Evolutionary conservation across 2,888 invertebrate genomes (phyloP).

Genomic region (Andrena dorsata): DNA sequence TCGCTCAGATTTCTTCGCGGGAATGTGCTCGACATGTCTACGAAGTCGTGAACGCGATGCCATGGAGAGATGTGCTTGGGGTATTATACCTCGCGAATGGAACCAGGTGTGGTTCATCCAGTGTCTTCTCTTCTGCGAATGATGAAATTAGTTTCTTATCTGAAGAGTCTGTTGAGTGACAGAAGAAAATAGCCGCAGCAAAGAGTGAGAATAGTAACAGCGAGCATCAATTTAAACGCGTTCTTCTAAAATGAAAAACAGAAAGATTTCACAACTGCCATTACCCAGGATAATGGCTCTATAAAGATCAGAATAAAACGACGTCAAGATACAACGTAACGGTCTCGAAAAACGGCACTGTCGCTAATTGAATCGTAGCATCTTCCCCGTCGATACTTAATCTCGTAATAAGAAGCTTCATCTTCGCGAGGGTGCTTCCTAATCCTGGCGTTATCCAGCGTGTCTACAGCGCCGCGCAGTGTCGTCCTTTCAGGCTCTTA

Average conservation of each 20-base stretch:
- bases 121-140: neutral
- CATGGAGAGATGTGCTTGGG: neutral
- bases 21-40: neutral
- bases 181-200: too few species aligned
- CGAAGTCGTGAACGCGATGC: neutral
- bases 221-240: too few species aligned
- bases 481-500: conserved; percentile 66
- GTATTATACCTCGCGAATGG: neutral
- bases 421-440: conserved; percentile 51
- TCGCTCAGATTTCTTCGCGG: neutral
- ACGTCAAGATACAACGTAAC: neutral
- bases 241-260: too few species aligned
- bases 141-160: neutral
- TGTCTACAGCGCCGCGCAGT: conserved; percentile 58
- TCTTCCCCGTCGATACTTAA: conserved; percentile 44
- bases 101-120: neutral
- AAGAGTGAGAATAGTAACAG: too few species aligned
- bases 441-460: conserved; percentile 65
- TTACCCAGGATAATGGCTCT: too few species aligned
- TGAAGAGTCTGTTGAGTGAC: neutral
- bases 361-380: conserved; percentile 32
- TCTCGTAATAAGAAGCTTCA: conserved; percentile 42
- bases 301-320: neutral
- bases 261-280: too few species aligned
- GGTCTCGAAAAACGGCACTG: neutral